phyloP scores from a whole-genome alignment of 2,888 invertebrate genomes.

The Spilosoma lubricipeda region DNA sequence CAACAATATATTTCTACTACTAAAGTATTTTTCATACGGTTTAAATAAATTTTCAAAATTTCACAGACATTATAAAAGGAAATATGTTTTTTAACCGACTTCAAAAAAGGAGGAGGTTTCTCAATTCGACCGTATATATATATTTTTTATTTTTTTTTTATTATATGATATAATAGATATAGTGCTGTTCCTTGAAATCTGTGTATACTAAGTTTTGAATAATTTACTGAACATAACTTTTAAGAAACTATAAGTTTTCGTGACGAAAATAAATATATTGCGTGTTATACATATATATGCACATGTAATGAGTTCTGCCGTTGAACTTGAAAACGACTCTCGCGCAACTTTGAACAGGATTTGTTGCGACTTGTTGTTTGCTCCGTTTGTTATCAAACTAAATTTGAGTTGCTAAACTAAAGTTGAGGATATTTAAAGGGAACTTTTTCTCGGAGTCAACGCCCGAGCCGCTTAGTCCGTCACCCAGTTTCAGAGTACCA shows the following conservation, averaged over 20 bases:
- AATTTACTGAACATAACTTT: background rate
- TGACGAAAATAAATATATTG: background rate
- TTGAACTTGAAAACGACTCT: conserved; percentile 85
- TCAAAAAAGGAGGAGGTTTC: no score
- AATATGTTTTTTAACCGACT: no score
- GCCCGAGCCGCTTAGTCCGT: conserved; percentile 84
- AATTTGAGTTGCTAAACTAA: conserved; percentile 86
- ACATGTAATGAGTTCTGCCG: conserved; percentile 11
- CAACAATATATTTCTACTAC: background rate
- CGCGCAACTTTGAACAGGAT: conserved; percentile 82
- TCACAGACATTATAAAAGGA: background rate
- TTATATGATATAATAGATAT: background rate
- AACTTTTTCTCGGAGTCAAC: conserved; percentile 86
- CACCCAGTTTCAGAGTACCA: conserved; percentile 85
- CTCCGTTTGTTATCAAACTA: conserved; percentile 84
- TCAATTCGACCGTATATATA: no score
- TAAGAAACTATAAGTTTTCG: background rate
- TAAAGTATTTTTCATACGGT: background rate
- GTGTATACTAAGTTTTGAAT: background rate
- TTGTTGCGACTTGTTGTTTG: conserved; percentile 84
- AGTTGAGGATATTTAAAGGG: conserved; percentile 86
- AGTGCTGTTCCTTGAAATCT: background rate
- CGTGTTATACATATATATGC: background rate
- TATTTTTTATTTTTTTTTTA: no score
- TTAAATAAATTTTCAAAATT: background rate